These are phyloP conservation scores for Acanthis flammea DNA, from an alignment of 2,797 vertebrate species.

Conservation along the genomic window DNA sequence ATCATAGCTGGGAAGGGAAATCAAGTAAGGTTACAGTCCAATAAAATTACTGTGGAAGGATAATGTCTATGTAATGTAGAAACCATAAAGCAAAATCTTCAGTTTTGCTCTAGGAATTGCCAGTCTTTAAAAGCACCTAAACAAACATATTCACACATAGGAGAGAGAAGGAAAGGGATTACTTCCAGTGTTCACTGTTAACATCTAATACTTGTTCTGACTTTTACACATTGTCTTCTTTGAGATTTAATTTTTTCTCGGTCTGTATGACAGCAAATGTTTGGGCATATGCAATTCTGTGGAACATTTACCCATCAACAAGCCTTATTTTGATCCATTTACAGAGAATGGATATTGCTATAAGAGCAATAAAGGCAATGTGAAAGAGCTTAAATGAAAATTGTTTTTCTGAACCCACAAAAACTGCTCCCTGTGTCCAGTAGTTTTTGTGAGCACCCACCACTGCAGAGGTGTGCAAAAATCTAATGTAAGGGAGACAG, in stretches of 20 bases:
- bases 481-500: neutral
- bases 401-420: slow-evolving; percentile 2
- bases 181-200: neutral
- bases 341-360: neutral
- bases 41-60: neutral
- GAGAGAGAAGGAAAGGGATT: neutral
- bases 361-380: neutral
- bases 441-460: neutral
- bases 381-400: slow-evolving; percentile 37
- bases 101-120: neutral
- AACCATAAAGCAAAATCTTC: neutral
- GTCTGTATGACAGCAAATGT: neutral
- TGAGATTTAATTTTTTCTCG: neutral
- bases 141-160: neutral
- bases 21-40: neutral
- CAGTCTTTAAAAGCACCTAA: neutral
- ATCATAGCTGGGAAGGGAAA: neutral
- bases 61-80: neutral
- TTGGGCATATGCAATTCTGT: neutral
- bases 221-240: neutral
- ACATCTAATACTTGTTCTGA: neutral
- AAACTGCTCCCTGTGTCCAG: neutral
- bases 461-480: neutral
- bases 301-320: neutral
- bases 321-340: slow-evolving; percentile 42